These are phyloP conservation scores for Diabrotica virgifera DNA, from an alignment of 1,140 invertebrate genomes.

Conservation along the genomic window DNA sequence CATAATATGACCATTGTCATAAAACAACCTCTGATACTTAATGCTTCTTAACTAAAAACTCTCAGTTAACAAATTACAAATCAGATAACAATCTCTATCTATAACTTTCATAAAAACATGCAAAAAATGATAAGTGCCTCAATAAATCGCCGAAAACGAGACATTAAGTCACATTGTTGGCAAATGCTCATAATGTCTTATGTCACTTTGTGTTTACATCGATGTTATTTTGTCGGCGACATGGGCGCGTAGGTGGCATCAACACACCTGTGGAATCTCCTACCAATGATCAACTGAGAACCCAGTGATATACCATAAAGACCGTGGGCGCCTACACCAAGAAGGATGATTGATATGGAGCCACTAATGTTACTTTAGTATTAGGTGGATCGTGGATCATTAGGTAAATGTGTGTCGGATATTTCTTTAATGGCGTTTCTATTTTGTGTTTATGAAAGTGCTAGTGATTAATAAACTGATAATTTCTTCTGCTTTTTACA, in stretches of 20 bases:
- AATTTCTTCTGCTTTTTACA: too few relatives aligned
- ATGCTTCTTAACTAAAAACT: background rate
- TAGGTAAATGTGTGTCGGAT: background rate
- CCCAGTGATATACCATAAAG: constrained; percentile 11
- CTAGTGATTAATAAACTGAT: too few relatives aligned
- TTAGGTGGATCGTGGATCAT: background rate
- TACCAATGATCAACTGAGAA: constrained; percentile 17
- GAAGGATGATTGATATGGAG: constrained; percentile 17
- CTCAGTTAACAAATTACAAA: constrained; percentile 9
- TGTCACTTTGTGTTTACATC: constrained; percentile 33
- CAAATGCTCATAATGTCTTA: constrained; percentile 30
- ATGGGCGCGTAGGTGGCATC: constrained; percentile 25
- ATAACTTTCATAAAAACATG: constrained; percentile 20
- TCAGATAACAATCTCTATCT: constrained; percentile 17
- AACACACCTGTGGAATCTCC: constrained; percentile 31
- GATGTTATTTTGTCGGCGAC: constrained; percentile 27
- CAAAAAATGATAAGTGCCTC: constrained; percentile 23
- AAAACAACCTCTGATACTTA: background rate
- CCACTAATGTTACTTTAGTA: constrained; percentile 7
- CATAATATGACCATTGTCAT: background rate
- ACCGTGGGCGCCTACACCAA: constrained; percentile 10
- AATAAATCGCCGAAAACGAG: constrained; percentile 23
- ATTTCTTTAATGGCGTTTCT: background rate
- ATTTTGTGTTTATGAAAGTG: too few relatives aligned
- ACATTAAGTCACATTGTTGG: constrained; percentile 25